Conservation (phyloP, 2,888 invertebrate genomes). For the Eristalinus aeneus region DNA sequence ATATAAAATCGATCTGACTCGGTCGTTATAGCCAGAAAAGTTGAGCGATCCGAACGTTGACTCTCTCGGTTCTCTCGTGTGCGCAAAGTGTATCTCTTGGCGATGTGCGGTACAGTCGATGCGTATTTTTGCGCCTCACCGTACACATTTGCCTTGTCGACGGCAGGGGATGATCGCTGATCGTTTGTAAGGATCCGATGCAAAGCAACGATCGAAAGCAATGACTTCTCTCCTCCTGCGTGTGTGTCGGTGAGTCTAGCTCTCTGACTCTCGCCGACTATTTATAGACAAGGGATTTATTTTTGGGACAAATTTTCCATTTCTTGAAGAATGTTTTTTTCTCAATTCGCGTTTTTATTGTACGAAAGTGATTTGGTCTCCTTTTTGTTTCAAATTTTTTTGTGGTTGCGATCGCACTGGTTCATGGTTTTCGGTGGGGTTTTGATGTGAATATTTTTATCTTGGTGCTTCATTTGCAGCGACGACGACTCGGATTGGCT, state of each 20-base stretch:
- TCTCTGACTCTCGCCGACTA: conserved; percentile 45
- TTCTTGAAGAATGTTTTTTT: conserved; percentile 59
- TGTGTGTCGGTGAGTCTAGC: conserved; percentile 12
- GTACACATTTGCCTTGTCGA: conserved; percentile 38
- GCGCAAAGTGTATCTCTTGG: conserved; percentile 41
- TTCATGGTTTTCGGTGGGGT: conserved; percentile 45
- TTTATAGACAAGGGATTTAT: conserved; percentile 58
- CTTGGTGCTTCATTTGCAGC: conserved; percentile 62
- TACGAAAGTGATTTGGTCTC: not conserved
- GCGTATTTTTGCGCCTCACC: conserved; percentile 58
- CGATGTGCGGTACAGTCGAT: conserved; percentile 13
- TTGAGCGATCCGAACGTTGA: conserved; percentile 40
- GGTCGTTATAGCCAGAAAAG: conserved; percentile 76
- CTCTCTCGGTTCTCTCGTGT: conserved; percentile 29
- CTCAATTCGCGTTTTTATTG: conserved; percentile 28
- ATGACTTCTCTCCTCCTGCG: not conserved
- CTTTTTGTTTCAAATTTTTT: conserved; percentile 7
- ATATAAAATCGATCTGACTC: conserved; percentile 79
- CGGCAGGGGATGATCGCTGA: conserved; percentile 33
- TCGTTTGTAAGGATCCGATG: conserved; percentile 50
- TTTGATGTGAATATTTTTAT: conserved; percentile 62
- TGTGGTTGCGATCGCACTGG: conserved; percentile 27
- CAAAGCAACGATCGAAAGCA: not conserved
- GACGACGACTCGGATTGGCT: conserved; percentile 13
- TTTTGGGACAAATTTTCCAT: conserved; percentile 69